Percentiles rank a stretch among this genome's conserved stretches.
Evolutionary conservation across 1,140 invertebrate genomes (phyloP).

Genomic region (Marisa cornuarietis): DNA sequence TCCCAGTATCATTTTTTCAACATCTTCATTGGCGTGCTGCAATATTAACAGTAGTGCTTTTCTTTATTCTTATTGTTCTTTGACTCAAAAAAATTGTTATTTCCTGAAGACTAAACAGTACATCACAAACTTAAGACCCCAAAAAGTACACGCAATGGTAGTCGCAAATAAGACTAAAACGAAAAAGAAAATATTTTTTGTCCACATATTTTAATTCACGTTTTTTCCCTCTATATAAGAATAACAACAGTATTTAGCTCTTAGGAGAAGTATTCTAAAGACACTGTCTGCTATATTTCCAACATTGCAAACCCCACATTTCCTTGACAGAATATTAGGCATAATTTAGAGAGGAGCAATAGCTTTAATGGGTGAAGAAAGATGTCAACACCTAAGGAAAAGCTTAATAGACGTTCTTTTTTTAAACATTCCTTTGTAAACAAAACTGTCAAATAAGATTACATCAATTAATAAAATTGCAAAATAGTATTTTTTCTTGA

Average conservation of each 20-base stretch:
- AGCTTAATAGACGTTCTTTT: not conserved
- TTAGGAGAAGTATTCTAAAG: too few relatives aligned
- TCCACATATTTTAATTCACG: too few relatives aligned
- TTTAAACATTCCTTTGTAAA: not conserved
- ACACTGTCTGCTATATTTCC: too few relatives aligned
- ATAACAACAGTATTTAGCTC: too few relatives aligned
- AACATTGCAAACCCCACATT: not conserved
- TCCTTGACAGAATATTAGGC: not conserved
- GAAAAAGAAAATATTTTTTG: too few relatives aligned
- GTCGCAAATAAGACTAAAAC: too few relatives aligned
- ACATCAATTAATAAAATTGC: too few relatives aligned
- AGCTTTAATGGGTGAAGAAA: not conserved
- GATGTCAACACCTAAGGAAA: not conserved
- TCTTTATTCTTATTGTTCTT: not conserved
- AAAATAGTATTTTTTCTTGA: too few relatives aligned
- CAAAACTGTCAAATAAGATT: not conserved
- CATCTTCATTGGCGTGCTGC: constrained; percentile 90
- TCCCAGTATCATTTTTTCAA: constrained; percentile 99
- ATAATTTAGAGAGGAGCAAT: not conserved
- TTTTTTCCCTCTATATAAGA: too few relatives aligned
- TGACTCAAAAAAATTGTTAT: not conserved
- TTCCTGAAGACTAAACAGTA: not conserved
- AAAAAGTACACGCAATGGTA: not conserved
- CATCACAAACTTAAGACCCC: not conserved
- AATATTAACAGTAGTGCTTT: not conserved